phyloP scores from a whole-genome alignment of 2,797 vertebrate species.

The Cynopterus sphinx region DNA sequence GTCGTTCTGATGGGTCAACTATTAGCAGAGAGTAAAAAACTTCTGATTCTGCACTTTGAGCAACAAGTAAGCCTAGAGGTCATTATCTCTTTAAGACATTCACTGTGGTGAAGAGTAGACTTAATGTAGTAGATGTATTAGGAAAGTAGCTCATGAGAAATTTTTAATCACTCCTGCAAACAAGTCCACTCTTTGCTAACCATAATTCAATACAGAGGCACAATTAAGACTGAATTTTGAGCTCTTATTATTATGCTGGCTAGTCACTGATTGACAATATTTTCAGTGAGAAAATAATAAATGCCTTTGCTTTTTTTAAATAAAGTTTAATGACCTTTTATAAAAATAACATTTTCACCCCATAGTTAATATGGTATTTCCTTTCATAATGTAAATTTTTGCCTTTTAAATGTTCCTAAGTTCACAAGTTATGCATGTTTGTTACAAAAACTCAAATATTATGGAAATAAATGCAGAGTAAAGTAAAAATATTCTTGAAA shows the following conservation, averaged over 20 bases:
- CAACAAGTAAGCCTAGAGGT: background rate
- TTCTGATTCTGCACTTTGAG: background rate
- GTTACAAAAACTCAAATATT: background rate
- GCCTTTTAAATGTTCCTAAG: background rate
- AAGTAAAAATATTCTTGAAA: background rate
- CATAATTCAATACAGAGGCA: background rate
- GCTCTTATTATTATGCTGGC: background rate
- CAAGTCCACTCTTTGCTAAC: background rate
- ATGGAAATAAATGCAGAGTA: background rate
- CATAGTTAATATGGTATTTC: background rate
- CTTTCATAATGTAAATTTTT: constrained; percentile 9
- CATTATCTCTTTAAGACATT: background rate
- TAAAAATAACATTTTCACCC: background rate
- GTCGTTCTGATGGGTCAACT: background rate
- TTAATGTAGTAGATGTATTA: background rate
- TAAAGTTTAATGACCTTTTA: background rate
- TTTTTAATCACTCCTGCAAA: background rate
- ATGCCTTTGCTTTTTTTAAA: background rate
- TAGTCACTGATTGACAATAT: background rate
- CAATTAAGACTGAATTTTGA: background rate
- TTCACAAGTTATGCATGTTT: background rate
- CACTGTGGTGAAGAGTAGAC: background rate
- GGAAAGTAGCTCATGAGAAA: background rate
- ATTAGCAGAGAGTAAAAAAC: background rate
- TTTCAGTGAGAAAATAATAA: background rate